Evolutionary conservation across 2,888 invertebrate genomes (phyloP).

Genomic region (Bhutanitis thaidina): DNA sequence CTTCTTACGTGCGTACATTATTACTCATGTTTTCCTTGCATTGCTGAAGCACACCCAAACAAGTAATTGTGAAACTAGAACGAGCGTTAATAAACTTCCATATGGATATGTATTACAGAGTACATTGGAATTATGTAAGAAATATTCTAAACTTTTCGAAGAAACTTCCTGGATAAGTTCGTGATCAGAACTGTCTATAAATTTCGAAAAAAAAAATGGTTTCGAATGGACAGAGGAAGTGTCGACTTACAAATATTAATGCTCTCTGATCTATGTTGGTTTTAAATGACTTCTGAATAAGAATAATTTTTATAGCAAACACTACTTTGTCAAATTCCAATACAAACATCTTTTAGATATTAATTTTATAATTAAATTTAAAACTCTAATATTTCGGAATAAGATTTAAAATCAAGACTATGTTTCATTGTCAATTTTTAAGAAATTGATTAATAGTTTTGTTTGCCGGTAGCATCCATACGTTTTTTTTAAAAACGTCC

Average conservation of each 20-base stretch:
- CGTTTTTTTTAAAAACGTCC: constrained; percentile 43
- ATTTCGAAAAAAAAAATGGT: not conserved
- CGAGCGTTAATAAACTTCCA: no score
- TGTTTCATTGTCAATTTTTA: constrained; percentile 35
- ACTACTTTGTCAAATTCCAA: constrained; percentile 12
- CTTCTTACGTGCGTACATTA: no score
- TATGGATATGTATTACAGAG: no score
- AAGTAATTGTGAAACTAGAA: no score
- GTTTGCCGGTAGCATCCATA: constrained; percentile 55
- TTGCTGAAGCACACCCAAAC: no score
- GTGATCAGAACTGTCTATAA: no score
- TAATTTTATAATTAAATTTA: constrained; percentile 10
- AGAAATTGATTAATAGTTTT: constrained; percentile 66
- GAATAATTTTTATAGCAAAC: constrained; percentile 3
- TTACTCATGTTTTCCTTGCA: no score
- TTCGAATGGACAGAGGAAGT: not conserved
- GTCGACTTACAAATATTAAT: not conserved
- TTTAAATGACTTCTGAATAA: not conserved
- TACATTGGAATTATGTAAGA: no score
- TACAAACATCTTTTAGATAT: not conserved
- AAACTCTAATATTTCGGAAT: constrained; percentile 12
- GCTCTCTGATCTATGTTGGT: no score
- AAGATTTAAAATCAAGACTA: constrained; percentile 16
- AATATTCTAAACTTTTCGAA: no score
- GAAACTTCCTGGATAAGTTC: no score